A percentile compares a stretch with the other conserved stretches of the same genome.
Evolutionary conservation across 2,113 vertebrate species (phyloP).

Genomic region (Prunella fulvescens): DNA sequence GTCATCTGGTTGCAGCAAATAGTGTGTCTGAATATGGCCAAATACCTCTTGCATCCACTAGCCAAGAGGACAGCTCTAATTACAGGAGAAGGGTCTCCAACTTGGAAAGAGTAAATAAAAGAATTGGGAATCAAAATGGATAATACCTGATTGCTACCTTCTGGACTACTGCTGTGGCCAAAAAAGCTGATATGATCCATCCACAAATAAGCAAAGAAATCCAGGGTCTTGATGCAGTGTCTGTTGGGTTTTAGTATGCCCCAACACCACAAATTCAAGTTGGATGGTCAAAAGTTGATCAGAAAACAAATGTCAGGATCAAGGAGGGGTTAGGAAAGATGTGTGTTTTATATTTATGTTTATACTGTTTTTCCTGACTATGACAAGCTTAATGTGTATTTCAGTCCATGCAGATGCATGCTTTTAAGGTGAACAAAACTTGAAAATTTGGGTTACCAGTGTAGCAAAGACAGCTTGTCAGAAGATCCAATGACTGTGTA

Average conservation of each 20-base stretch:
- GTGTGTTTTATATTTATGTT: neutral
- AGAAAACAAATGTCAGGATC: neutral
- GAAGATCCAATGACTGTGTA: neutral
- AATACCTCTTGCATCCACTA: neutral
- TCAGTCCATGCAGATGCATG: neutral
- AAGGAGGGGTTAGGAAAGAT: neutral
- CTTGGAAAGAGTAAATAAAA: slow-evolving; percentile 10
- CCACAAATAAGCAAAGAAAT: neutral
- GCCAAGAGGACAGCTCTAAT: slow-evolving; percentile 30
- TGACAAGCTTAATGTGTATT: neutral
- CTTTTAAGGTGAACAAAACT: neutral
- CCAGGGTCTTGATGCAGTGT: neutral
- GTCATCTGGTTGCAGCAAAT: slow-evolving; percentile 11
- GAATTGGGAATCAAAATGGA: neutral
- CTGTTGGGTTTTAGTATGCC: neutral
- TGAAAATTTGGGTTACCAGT: neutral
- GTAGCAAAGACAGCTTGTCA: neutral
- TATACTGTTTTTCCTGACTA: neutral
- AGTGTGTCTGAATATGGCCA: neutral
- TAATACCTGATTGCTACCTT: slow-evolving; percentile 37
- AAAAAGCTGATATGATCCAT: neutral
- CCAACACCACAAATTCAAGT: neutral
- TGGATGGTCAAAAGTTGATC: neutral
- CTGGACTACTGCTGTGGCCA: slow-evolving; percentile 6
- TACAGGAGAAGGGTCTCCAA: neutral